phyloP scores from a whole-genome alignment of 2,888 invertebrate genomes.

The Cactoblastis cactorum region DNA sequence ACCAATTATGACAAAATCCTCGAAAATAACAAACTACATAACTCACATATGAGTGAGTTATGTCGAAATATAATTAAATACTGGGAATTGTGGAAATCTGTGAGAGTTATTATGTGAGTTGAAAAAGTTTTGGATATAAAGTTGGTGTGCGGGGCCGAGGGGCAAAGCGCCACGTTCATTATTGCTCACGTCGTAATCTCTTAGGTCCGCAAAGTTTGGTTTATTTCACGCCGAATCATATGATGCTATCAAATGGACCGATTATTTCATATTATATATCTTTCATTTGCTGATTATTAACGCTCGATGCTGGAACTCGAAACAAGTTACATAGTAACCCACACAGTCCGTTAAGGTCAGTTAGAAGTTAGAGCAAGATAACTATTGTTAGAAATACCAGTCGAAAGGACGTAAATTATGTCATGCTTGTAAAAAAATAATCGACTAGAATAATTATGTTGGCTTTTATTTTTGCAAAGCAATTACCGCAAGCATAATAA shows the following conservation, averaged over 20 bases:
- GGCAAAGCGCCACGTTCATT: background rate
- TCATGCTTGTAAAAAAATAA: background rate
- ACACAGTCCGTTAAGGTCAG: too few relatives aligned
- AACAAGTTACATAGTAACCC: too few relatives aligned
- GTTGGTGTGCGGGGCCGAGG: conserved; percentile 11
- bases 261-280: background rate
- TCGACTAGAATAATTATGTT: background rate
- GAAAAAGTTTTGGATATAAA: conserved; percentile 18
- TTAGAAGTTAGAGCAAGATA: too few relatives aligned
- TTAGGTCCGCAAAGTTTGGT: conserved; percentile 15
- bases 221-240: conserved; percentile 5
- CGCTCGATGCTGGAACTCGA: background rate
- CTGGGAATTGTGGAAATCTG: background rate
- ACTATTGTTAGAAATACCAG: too few relatives aligned
- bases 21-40: too few relatives aligned
- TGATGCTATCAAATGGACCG: background rate
- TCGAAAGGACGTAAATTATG: too few relatives aligned
- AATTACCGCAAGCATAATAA: background rate
- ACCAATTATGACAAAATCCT: too few relatives aligned
- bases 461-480: background rate
- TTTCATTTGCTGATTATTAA: background rate
- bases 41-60: background rate
- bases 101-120: conserved; percentile 23
- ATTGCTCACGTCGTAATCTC: conserved; percentile 10
- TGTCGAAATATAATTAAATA: background rate